Evolutionary conservation across 2,113 vertebrate species (phyloP).

Genomic region (Cathartes aura): DNA sequence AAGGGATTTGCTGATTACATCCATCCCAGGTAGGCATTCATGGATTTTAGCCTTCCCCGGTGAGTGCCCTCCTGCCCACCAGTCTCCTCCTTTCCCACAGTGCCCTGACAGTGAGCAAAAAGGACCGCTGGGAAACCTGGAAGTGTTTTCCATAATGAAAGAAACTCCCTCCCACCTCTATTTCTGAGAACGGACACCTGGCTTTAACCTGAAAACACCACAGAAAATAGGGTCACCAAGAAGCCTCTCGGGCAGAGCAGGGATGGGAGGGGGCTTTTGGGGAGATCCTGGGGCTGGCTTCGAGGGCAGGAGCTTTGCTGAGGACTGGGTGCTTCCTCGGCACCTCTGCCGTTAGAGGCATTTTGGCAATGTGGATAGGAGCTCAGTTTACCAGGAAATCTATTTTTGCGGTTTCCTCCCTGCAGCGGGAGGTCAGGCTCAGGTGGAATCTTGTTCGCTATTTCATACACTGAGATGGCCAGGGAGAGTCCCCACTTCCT

Average conservation of each 20-base stretch:
- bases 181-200: background rate
- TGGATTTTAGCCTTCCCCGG: background rate
- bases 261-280: background rate
- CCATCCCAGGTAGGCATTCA: background rate
- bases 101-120: background rate
- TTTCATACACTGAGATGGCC: background rate
- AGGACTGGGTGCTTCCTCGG: background rate
- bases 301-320: background rate
- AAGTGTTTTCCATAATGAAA: background rate
- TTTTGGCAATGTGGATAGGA: rapidly evolving
- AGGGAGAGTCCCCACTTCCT: background rate
- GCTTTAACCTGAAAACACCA: background rate
- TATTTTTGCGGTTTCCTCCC: background rate
- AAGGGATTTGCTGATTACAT: background rate
- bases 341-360: background rate
- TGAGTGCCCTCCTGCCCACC: background rate
- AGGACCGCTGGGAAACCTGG: background rate
- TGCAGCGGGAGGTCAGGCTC: background rate
- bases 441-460: background rate
- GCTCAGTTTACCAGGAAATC: background rate
- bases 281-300: background rate
- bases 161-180: background rate
- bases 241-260: background rate
- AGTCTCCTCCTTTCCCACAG: background rate
- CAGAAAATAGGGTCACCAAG: background rate